Evolutionary conservation across 2,888 invertebrate genomes (phyloP), one percentile per base, ranked within the genome.

Genomic region (Exocentrus adspersus): DNA sequence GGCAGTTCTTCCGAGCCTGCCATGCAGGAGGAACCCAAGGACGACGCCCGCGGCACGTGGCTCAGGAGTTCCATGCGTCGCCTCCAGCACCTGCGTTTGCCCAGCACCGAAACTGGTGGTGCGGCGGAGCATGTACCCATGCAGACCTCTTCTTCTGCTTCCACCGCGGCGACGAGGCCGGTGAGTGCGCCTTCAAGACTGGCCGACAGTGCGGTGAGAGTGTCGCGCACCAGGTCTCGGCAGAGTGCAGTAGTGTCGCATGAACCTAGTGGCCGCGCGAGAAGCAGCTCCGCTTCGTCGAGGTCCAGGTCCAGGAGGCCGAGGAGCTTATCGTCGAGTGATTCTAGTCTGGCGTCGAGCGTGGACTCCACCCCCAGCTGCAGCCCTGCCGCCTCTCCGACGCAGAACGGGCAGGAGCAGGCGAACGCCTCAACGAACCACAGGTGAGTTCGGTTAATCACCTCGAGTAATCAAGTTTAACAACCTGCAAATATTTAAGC

Each of bases 11-110:
- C 73, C 50, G 63, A 65, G 53, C 53, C 62, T 17, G 62, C 62
- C 21, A 71, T 65, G 62, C 62, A 60, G 60, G 72, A 75, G 46
- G 70, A 71, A 63, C 73, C 72, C 6, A 76, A 76, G 57, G 69
- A 68, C 10, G 71, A 66, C 54, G 60, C 48, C 70, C 64, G 72
- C 76, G 66, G 62, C 69, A 81, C 84, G 61, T 87, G 87, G 87
- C 77, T 86, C 72, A 83, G 87, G 63, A 84, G 82, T 48, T 87
- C 87, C 21, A 87, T 87, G 87, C 81, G 87, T 58, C 82, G 86
- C 12, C 77, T 87, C 54, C 83, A 84, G 24, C 87, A 85, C 68
- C 77, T 86, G 59, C 80, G 84, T 45, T 72, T 86, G 37, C 84
- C 85, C n/a, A 84, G 74, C 67, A 77, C 75, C 51, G 75, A 72